phyloP scores from a whole-genome alignment of 2,113 vertebrate genomes.

The Illadopsis cleaveri region DNA sequence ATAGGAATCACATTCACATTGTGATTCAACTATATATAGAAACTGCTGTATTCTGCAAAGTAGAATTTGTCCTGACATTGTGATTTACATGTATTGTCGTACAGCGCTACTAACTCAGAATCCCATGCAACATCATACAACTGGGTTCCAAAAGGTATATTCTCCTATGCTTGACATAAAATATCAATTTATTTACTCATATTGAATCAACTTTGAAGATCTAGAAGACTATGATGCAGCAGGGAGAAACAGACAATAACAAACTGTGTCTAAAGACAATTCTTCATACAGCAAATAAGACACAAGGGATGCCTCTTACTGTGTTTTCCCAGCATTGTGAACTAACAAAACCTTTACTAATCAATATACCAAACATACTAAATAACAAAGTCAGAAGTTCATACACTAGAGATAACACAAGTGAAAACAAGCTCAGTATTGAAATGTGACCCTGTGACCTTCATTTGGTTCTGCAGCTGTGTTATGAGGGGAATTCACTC shows the following conservation, averaged over 20 bases:
- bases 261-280: background rate
- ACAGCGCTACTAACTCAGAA: background rate
- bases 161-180: background rate
- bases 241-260: background rate
- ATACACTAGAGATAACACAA: background rate
- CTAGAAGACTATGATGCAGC: background rate
- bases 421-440: background rate
- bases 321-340: background rate
- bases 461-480: background rate
- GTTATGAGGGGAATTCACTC: background rate
- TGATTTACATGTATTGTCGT: background rate
- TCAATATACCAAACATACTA: background rate
- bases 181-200: background rate
- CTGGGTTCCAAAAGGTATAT: background rate
- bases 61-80: background rate
- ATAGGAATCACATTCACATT: background rate
- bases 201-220: background rate
- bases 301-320: background rate
- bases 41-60: background rate
- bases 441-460: background rate
- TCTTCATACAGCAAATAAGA: background rate
- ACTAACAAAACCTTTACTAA: background rate
- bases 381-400: constrained; percentile 1
- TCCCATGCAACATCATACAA: background rate
- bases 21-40: background rate